Conservation (phyloP, 2,113 vertebrate species). For the Thinocorus orbignyianus region DNA sequence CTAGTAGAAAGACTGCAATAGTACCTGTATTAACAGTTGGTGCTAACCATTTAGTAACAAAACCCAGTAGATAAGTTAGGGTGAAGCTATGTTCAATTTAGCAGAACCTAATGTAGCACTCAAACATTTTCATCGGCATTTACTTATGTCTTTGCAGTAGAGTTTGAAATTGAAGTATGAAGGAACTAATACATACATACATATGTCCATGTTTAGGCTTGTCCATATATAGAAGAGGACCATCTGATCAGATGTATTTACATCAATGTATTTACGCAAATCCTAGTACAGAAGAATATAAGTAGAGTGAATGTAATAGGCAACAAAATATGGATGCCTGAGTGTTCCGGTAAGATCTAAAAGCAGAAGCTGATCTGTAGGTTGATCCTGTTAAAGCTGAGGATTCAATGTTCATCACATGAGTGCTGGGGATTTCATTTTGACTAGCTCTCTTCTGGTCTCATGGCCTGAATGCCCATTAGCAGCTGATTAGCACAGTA, state of each 20-base stretch:
- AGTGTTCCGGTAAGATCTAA: background rate
- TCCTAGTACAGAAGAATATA: background rate
- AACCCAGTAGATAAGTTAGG: background rate
- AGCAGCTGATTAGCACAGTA: background rate
- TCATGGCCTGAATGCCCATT: background rate
- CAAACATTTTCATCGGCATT: background rate
- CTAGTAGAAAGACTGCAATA: background rate
- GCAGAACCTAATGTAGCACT: background rate
- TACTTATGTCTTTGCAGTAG: background rate
- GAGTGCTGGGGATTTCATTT: background rate
- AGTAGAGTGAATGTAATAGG: background rate
- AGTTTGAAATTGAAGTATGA: background rate
- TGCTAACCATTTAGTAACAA: background rate
- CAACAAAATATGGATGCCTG: background rate
- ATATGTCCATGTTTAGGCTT: background rate
- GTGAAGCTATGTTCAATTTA: background rate
- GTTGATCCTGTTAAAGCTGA: background rate
- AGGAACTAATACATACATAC: background rate
- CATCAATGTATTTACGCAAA: background rate
- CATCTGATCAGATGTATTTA: background rate
- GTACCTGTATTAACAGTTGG: background rate
- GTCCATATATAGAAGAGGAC: background rate
- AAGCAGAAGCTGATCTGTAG: background rate
- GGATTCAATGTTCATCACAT: rapidly evolving
- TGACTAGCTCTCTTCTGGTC: background rate